Conservation (phyloP, 2,888 invertebrate genomes). For the Chrysolina oricalcia region DNA sequence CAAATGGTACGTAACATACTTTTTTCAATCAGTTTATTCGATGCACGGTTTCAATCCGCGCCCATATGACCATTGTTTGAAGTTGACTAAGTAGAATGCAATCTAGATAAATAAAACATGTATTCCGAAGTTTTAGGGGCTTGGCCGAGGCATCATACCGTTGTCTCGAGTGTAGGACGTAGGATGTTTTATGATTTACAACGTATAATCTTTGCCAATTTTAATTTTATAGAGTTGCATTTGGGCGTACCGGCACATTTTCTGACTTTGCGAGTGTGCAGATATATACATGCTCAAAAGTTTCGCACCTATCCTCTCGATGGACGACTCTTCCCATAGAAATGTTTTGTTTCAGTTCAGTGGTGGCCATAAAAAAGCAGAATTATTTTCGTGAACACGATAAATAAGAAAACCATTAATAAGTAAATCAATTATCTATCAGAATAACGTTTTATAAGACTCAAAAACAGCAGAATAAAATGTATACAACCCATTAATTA, state of each 20-base stretch:
- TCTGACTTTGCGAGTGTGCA: not conserved
- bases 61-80: conserved; percentile 39
- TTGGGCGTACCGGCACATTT: conserved; percentile 12
- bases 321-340: not conserved
- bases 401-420: too few relatives aligned
- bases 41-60: conserved; percentile 31
- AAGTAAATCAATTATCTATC: too few relatives aligned
- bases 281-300: not conserved
- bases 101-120: conserved; percentile 48
- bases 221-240: conserved; percentile 40
- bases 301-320: not conserved
- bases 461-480: too few relatives aligned
- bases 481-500: too few relatives aligned
- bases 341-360: too few relatives aligned
- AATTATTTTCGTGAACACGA: too few relatives aligned
- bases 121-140: conserved; percentile 43
- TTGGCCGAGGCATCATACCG: conserved; percentile 36
- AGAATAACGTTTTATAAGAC: too few relatives aligned
- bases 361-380: too few relatives aligned
- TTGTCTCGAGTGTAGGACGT: conserved; percentile 33
- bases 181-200: conserved; percentile 41
- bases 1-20: conserved; percentile 12
- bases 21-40: conserved; percentile 18
- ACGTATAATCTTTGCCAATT: conserved; percentile 40
- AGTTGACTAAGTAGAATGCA: conserved; percentile 47